Base-by-base conservation (phyloP, 2,113 vertebrate species). In the Delphinapterus leucas region DNA sequence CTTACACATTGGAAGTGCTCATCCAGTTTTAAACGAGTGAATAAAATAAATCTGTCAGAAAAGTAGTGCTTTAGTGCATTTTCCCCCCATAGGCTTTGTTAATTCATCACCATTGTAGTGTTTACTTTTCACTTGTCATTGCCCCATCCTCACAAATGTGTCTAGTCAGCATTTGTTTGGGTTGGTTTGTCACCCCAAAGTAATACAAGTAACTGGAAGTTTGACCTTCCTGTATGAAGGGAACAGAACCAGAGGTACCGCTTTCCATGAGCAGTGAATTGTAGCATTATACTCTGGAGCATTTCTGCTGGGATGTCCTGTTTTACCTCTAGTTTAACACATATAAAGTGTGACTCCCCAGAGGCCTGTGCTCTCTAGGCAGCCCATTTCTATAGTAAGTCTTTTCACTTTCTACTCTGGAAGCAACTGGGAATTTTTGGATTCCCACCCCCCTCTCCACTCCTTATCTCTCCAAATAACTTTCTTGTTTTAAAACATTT, bases 401-500 rank as follows among this genome's bases (percentile, higher is more conserved):
- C n/a, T 73, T 71, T 17, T 18, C 7, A 3, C 11, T 65, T 55
- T 68, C 5, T 67, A 49, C 1, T 33, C 14, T 38, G 41, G 71
- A 61, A 84, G 41, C 49, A 79, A 13, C 21, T 76, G 8, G 25
- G 67, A 41, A 67, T 25, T 44, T 47, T 79, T 53, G 55, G 47
- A 70, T 47, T 31, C 7, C 7, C 0, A 8, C 36, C 12, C 44
- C 31, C 6, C 0, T 7, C 0, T 2, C 12, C 25, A 31, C 28
- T 10, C 1, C 47, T 60, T 60, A 20, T 33, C 79, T 79, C 33
- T 49, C 14, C 10, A 95, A 15, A 13, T 79, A 36, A 20, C 76
- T 91, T 90, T 38, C 31, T 68, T 76, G 8, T 65, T 90, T 83
- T 68, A 33, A 90, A 95, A 84, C 31, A 38, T 88, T 18, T 47